These are phyloP conservation scores for Eurystomus glaucurus DNA, from an alignment of 2,797 vertebrate species.

Conservation along the genomic window DNA sequence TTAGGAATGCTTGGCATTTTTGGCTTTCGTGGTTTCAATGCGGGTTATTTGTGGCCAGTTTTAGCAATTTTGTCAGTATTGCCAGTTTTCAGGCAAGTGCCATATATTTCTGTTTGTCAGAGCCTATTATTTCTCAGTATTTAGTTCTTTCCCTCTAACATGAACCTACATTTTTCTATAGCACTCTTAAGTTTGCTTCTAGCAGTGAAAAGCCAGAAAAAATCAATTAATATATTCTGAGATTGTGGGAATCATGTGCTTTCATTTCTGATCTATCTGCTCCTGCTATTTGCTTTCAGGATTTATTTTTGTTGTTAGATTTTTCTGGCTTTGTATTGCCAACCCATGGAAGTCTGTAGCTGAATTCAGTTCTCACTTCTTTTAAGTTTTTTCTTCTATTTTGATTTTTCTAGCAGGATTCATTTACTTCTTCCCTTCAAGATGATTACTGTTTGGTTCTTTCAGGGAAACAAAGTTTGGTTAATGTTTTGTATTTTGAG, in stretches of 20 bases:
- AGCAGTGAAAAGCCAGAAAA: not conserved
- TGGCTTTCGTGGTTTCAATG: not conserved
- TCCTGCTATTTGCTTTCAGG: conserved; percentile 13
- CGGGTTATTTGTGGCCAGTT: not conserved
- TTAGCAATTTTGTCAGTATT: not conserved
- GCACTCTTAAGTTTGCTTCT: not conserved
- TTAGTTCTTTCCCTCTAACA: not conserved
- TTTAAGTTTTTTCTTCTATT: not conserved
- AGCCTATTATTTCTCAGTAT: not conserved
- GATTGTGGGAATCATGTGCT: not conserved
- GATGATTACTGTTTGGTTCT: not conserved
- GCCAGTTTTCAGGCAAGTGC: not conserved
- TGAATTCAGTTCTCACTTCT: conserved; percentile 27
- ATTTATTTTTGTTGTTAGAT: not conserved
- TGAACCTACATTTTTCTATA: not conserved
- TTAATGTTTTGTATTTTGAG: not conserved
- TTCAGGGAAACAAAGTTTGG: not conserved
- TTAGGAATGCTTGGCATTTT: not conserved
- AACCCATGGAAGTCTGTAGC: not conserved
- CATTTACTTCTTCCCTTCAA: not conserved
- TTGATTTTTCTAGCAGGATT: not conserved
- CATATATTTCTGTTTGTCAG: not conserved
- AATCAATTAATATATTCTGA: not conserved
- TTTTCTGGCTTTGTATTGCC: conserved; percentile 8
- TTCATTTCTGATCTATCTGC: not conserved